Conservation (phyloP, 2,888 invertebrate species). For the Lepidonotus clava region DNA sequence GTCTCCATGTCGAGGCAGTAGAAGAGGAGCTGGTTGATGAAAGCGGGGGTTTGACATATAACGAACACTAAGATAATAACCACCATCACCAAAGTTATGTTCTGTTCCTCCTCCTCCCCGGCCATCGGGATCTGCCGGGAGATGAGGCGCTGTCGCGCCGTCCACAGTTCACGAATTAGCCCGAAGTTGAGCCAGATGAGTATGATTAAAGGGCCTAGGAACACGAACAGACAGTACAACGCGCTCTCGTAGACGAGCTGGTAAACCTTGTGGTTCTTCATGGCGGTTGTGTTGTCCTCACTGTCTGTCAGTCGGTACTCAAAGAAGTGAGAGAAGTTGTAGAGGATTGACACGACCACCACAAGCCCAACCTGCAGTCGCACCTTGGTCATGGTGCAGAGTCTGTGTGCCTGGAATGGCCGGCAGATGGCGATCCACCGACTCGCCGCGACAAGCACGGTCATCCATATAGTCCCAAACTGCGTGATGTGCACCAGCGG, state of each 20-base stretch:
- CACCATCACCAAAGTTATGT: conserved; percentile 67
- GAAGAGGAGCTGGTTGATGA: conserved; percentile 65
- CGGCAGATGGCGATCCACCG: conserved; percentile 67
- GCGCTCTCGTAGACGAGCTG: conserved; percentile 64
- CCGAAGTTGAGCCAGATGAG: conserved; percentile 64
- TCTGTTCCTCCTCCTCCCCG: conserved; percentile 63
- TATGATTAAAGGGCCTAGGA: conserved; percentile 65
- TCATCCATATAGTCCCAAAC: conserved; percentile 67
- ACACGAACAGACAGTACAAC: conserved; percentile 65
- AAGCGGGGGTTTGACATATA: conserved; percentile 66
- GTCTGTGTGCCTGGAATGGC: conserved; percentile 64
- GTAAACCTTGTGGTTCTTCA: conserved; percentile 60
- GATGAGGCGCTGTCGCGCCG: conserved; percentile 60
- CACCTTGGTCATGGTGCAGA: conserved; percentile 61
- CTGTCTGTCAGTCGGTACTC: conserved; percentile 58
- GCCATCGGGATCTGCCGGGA: conserved; percentile 59
- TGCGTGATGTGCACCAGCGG: conserved; percentile 67
- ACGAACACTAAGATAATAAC: conserved; percentile 66
- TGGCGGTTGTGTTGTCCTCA: background rate
- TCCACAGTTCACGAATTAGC: conserved; percentile 62
- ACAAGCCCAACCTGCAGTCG: conserved; percentile 62
- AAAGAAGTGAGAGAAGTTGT: conserved; percentile 65
- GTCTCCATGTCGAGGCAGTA: background rate
- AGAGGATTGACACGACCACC: conserved; percentile 60
- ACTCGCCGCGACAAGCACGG: conserved; percentile 67